Base-by-base conservation (phyloP, 2,113 vertebrate species). In the Vireo altiloquus region DNA sequence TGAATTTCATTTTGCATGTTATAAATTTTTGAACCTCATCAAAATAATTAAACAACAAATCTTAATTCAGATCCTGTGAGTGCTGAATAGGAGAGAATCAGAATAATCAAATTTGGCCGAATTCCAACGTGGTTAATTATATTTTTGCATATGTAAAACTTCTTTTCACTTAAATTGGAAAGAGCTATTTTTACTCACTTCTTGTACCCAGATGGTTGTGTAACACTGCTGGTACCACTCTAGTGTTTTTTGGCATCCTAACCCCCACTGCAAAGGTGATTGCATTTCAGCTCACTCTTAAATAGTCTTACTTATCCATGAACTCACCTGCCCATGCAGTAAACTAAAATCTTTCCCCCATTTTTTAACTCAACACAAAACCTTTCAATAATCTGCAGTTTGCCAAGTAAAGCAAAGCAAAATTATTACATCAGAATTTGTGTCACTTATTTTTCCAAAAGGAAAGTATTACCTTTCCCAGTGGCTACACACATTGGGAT, bases 401-500 rank as follows among this genome's bases (percentile, higher is more conserved):
- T 15, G 13, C 37, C 52, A 59, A 59, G 21, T 56, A 70, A 79
- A 89, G 52, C 19, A 40, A 66, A 87, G 7, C 16, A 72, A 46
- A 78, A 57, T n/a, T 28, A 59, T 61, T 64, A 71, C 30, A 61
- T 44, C 6, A 42, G 37, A 82, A 88, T 53, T 71, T 23, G 8
- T 15, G 12, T 61, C 28, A 53, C 5, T 10, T 69, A 27, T 80
- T 89, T 70, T 75, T 63, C 33, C 70, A 37, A 27, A 91, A 66
- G n/a, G 24, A 66, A 94, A 35, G 25, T 23, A 60, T 98, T 97
- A 99, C 99, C 99, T 99, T 97, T 99, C 99, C 99, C 99, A 99
- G 97, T 99, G 99, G 96, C 99, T 99, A 97, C 99, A 99, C 87
- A 99, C 99, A n/a, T 99, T 99, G 60, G 99, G 99, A 89, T 99